These are phyloP conservation scores for Ceratina australensis DNA, from an alignment of 1,140 invertebrate species.

Conservation along the genomic window DNA sequence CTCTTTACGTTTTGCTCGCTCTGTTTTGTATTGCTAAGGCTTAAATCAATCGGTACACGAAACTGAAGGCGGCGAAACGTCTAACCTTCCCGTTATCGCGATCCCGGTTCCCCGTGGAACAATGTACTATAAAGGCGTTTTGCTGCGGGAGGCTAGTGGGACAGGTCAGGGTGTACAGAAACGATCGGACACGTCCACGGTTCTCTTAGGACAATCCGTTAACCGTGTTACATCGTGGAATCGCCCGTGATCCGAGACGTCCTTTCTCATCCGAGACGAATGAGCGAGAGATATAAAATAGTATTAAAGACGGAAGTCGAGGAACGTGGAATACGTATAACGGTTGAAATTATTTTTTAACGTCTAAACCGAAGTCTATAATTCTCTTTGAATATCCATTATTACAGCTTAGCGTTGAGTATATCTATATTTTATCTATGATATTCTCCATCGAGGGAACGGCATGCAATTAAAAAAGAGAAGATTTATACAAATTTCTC, in stretches of 20 bases:
- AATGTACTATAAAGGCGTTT: slow-evolving; percentile 30
- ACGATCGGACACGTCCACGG: slow-evolving; percentile 26
- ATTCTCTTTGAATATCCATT: too few species aligned
- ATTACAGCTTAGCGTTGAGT: too few species aligned
- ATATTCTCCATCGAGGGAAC: too few species aligned
- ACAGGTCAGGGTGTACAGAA: slow-evolving; percentile 27
- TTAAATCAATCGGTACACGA: background rate
- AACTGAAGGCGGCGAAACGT: slow-evolving; percentile 23
- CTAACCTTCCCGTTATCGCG: slow-evolving; percentile 39
- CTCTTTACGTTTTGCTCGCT: too few species aligned
- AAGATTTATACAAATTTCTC: too few species aligned
- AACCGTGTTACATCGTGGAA: slow-evolving; percentile 42
- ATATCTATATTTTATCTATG: too few species aligned
- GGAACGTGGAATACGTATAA: too few species aligned
- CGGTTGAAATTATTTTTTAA: too few species aligned
- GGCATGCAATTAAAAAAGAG: too few species aligned
- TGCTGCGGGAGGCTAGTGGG: slow-evolving; percentile 34
- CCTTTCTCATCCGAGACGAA: background rate
- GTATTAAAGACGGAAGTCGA: too few species aligned
- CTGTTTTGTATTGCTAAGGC: background rate
- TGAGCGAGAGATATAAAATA: background rate
- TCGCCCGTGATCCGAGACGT: slow-evolving; percentile 55
- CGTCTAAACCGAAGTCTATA: too few species aligned
- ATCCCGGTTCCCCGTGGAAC: slow-evolving; percentile 29
- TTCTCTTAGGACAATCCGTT: slow-evolving; percentile 44